Evolutionary conservation across 2,113 vertebrate genomes (phyloP).

Genomic region (Elgaria multicarinata): DNA sequence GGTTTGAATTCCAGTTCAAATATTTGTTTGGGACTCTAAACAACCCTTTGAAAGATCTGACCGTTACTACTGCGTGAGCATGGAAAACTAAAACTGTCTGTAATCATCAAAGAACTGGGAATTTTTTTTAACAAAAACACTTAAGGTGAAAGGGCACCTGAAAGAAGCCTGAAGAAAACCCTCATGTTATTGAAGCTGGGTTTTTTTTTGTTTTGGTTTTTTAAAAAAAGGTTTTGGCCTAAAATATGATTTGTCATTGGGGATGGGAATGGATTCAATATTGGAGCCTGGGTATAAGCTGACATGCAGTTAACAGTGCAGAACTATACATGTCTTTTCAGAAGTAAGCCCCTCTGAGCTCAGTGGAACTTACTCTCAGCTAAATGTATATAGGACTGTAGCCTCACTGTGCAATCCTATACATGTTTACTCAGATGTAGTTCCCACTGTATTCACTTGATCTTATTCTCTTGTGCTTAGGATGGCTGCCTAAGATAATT

Average conservation of each 20-base stretch:
- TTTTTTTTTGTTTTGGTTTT: too few species aligned
- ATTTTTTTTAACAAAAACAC: neutral
- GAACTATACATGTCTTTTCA: neutral
- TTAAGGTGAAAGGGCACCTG: neutral
- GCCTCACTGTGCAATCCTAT: neutral
- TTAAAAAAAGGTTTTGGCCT: neutral
- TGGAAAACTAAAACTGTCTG: neutral
- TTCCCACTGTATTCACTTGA: neutral
- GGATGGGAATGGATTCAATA: neutral
- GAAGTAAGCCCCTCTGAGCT: neutral
- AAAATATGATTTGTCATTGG: neutral
- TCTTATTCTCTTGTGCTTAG: too few species aligned
- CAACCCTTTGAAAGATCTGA: neutral
- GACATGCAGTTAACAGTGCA: neutral
- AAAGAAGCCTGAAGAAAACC: neutral
- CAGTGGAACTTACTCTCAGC: neutral
- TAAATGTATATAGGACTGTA: neutral
- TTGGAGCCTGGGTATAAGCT: neutral
- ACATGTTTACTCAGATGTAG: neutral
- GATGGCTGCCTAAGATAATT: neutral
- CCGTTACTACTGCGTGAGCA: neutral
- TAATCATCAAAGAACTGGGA: slow-evolving; percentile 8
- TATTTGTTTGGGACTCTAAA: neutral
- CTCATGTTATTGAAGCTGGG: neutral
- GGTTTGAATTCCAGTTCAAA: slow-evolving; percentile 16